Base-by-base conservation (phyloP, 1,140 invertebrate genomes). In the Temnothorax longispinosus region DNA sequence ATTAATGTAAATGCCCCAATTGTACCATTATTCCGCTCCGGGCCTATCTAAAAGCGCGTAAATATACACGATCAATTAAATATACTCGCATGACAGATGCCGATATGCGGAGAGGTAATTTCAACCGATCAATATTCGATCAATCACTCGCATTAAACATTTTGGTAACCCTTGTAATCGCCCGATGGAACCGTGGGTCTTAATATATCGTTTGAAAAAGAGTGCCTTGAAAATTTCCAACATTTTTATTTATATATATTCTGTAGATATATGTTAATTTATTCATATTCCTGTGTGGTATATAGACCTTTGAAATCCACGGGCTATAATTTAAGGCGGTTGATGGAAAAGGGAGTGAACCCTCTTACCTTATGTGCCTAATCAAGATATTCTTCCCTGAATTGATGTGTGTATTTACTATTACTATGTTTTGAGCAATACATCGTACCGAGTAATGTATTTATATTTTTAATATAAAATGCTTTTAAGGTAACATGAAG, bases 1-100 rank as follows among this genome's bases (percentile, higher is more conserved):
- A 97, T 95, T 60, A 98, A 91, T 35, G 92, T 95, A 1, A 97
- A 93, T 65, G 95, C 92, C 47, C 96, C 96, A 8, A 98, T 93
- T 52, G 91, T 91, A 15, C 97, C 97, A 27, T 88, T 90, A 87
- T 97, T 97, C 11, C 85, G 88, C 87, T 93, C 91, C 6, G 95
- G 94, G 6, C 94, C 95, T 64, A 92, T 90, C 96, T 96, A 87
- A 47, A 67, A 88, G 77, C 81, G 84, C 21, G 81, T 85, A 84
- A 76, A 86, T 80, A 64, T 76, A 71, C 41, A 27, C 4, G 5
- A 41, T 75, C 44, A 3, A 41, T 76, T 38, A 62, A 27, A 82
- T 64, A 75, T 74, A 60, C 32, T 27, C n/a, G n/a, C 74, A 52
- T 54, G 64, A 80, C 32, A 50, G 44, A n/a, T 44, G n/a, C 8